Base-by-base conservation (phyloP, 2,113 vertebrate genomes). In the Chaenogobius annularis region DNA sequence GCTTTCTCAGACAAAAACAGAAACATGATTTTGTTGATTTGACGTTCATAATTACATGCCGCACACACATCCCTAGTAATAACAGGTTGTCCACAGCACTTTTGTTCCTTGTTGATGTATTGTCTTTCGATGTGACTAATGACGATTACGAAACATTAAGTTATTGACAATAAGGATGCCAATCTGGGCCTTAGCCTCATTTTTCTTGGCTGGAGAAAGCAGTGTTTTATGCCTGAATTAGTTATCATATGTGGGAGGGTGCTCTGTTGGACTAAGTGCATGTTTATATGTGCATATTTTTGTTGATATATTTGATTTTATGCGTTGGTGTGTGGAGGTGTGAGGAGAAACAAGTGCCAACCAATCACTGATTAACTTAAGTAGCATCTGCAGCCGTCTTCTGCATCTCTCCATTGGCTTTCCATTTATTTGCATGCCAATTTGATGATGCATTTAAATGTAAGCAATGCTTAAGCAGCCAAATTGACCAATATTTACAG, bases 161-260 rank as follows among this genome's bases (percentile, higher is more conserved):
- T 69, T 54, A 66, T 69, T 69, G 62, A 76, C 70, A 79, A 71
- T 62, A 74, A 70, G 79, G 37, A 74, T 40, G 84, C 47, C 69
- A 83, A 83, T 75, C 65, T 72, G 5, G 22, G 56, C 48, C 35
- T 48, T 19, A 7, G 40, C 12, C 12, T 14, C 3, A 31, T 79
- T 52, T 70, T 13, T 76, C 68, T 50, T 46, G 59, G 43, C 48
- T 59, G 2, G 59, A 35, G 59, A 37, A 40, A 46, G 52, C 47
- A 10, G 17, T 66, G 43, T 54, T 67, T 78, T 74, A 23, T 74
- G 26, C 35, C 7, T 40, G 37, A 40, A 40, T 40, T 62, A 46
- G 48, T 77, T 72, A 23, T 77, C 59, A 19, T 47, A 13, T 66
- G 73, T 69, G 52, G 70, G 67, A 73, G 62, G 68, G 48, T 67